Base-by-base conservation (phyloP, 2,888 invertebrate species). In the Cactoblastis cactorum region DNA sequence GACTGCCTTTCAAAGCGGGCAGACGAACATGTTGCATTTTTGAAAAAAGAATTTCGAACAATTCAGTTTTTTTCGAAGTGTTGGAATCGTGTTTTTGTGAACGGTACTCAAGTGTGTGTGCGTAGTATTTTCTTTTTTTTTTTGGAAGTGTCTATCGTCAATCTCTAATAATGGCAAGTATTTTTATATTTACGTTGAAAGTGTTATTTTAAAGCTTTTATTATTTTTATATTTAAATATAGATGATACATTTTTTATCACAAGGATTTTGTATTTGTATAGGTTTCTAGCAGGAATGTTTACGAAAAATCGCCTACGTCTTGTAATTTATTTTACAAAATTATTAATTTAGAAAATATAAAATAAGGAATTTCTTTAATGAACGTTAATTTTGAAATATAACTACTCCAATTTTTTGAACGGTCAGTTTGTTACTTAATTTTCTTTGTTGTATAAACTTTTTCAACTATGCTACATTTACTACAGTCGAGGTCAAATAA, bases 1-100 rank as follows among this genome's bases (percentile, higher is more conserved):
- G 73, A 80, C 82, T 80, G 87, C 85, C 87, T 82, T 68, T 77
- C 80, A 64, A 62, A 55, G 63, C 67, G 66, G 80, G 79, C 83
- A 83, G 87, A 80, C 88, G 84, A 74, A 66, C 61, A 77, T 80
- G 69, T 58, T 80, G 69, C 57, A 65, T 28, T 37, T 41, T 63
- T 56, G 67, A 63, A 67, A 66, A 65, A 58, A 58, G 61, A 54
- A 65, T 58, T 57, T 58, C 55, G 63, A 63, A 68, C 58, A 17
- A 14, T 74, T 65, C 28, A 9, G 28, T 62, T 66, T 59, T 55
- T 55, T 54, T 54, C n/a, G 57, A 58, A 65, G 70, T 69, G 67
- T 57, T 62, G 57, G 58, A 65, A 41, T 51, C 34, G 43, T 52
- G 47, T 35, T 51, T 52, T 61, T 68, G 72, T 75, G 73, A 54